Evolutionary conservation across 2,888 invertebrate species (phyloP), one percentile per base, ranked within the genome.

Genomic region (Dolomedes plantarius): DNA sequence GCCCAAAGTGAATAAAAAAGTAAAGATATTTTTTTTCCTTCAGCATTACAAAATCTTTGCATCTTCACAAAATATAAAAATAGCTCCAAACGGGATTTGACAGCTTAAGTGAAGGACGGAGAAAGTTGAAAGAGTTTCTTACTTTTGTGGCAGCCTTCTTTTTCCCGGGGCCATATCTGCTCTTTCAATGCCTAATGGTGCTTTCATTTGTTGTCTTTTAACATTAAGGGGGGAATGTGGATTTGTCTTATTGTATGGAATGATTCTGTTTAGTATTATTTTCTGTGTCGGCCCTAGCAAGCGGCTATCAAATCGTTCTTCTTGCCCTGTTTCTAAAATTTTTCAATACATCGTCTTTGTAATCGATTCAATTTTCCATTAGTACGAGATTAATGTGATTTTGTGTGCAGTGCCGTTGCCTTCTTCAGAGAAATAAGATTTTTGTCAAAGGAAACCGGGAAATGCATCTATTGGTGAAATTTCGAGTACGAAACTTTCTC

Each of bases 41-140:
- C 36, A 23, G 16, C 56, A 56, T 56, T 56, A 23, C 56, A 56
- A 56, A 56, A 56, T 56, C 56, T 56, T 56, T 56, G 56, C 56
- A 56, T 56, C 56, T 56, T 56, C 56, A 23, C 56, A 56, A 56
- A 56, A 19, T 56, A 56, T 79, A 72, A 64, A 79, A 79, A 79
- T 79, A 72, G 71, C 19, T 64, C 71, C 23, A 64, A 71, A 79
- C 29, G 64, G 78, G 62, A 79, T 64, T 71, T 72, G 78, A 72
- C 78, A 79, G 71, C 39, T 79, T 72, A 79, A 79, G 78, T 72
- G 64, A 79, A 69, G 64, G 64, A 36, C 36, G 71, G 39, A 72
- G 46, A 23, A 56, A 56, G 56, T 56, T 56, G 56, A 56, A 56
- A 56, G 23, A 56, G 56, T 56, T 56, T 23, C 23, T 56, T 56